These are phyloP conservation scores for Micromesistius poutassou DNA, from an alignment of 2,797 vertebrate species.

Conservation along the genomic window DNA sequence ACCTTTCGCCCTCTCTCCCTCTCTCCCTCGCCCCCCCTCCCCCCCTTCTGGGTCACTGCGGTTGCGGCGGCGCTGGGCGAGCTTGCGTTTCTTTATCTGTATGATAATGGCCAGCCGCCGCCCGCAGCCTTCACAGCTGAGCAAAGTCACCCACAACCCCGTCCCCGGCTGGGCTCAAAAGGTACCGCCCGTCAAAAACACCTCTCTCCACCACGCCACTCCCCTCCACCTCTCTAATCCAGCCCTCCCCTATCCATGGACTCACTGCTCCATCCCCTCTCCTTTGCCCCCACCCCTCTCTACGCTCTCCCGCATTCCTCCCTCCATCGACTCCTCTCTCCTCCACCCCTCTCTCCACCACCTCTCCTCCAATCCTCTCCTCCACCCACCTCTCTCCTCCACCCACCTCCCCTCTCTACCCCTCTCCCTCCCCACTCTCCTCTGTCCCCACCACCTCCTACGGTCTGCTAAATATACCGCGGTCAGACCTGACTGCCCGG, in stretches of 20 bases:
- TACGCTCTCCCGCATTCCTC: not conserved
- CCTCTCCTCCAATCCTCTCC: not conserved
- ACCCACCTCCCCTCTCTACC: not conserved
- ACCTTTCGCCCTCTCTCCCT: not conserved
- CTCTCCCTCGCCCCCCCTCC: not conserved
- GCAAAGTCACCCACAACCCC: conserved; percentile 50
- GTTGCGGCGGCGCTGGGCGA: conserved; percentile 30
- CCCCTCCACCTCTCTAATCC: not conserved
- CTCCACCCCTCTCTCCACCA: not conserved
- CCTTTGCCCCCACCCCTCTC: not conserved
- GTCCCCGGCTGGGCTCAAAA: conserved; percentile 26
- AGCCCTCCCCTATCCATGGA: not conserved
- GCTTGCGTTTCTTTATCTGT: conserved; percentile 46
- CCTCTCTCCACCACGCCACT: not conserved
- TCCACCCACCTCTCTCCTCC: not conserved
- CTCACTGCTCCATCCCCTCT: not conserved
- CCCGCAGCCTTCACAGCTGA: conserved; percentile 27
- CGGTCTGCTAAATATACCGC: conserved; percentile 34
- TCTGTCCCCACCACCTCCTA: conserved; percentile 25
- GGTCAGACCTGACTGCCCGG: conserved; percentile 3
- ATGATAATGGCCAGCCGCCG: conserved; percentile 36
- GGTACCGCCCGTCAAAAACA: conserved; percentile 3
- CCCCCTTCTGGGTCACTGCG: conserved; percentile 19
- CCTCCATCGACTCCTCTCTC: not conserved
- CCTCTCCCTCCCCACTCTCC: not conserved